phyloP scores from a whole-genome alignment of 2,888 invertebrate genomes.

The Mystacides longicornis region DNA sequence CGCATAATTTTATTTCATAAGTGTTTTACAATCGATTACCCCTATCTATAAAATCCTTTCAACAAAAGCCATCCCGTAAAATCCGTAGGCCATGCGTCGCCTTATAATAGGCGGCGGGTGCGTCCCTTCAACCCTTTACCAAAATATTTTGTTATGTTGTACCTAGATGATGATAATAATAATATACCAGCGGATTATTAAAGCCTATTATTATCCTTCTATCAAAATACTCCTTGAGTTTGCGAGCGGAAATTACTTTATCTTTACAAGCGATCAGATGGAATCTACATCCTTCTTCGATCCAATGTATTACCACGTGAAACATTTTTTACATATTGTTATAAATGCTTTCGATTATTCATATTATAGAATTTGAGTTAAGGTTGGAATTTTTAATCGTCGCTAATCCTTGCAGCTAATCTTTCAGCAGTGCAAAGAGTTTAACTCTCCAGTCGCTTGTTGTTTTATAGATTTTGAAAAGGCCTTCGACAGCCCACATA shows the following conservation, averaged over 20 bases:
- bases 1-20: neutral
- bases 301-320: too few relatives aligned
- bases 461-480: too few relatives aligned
- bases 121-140: neutral
- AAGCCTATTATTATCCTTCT: neutral
- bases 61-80: neutral
- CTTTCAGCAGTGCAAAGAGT: too few relatives aligned
- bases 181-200: neutral
- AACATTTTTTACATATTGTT: too few relatives aligned
- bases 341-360: too few relatives aligned
- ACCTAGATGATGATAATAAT: neutral
- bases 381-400: too few relatives aligned
- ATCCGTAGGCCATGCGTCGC: neutral
- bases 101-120: neutral
- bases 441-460: too few relatives aligned
- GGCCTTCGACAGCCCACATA: too few relatives aligned
- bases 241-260: neutral
- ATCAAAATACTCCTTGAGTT: neutral
- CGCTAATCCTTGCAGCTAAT: too few relatives aligned
- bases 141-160: neutral
- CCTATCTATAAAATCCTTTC: neutral
- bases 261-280: neutral
- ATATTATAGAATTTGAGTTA: too few relatives aligned
- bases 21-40: constrained; percentile 1
- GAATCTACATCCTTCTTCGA: too few relatives aligned